These are phyloP conservation scores for Temnopleurus reevesii DNA, from an alignment of 53 echinoderm and acorn worm species.

Conservation along the genomic window DNA sequence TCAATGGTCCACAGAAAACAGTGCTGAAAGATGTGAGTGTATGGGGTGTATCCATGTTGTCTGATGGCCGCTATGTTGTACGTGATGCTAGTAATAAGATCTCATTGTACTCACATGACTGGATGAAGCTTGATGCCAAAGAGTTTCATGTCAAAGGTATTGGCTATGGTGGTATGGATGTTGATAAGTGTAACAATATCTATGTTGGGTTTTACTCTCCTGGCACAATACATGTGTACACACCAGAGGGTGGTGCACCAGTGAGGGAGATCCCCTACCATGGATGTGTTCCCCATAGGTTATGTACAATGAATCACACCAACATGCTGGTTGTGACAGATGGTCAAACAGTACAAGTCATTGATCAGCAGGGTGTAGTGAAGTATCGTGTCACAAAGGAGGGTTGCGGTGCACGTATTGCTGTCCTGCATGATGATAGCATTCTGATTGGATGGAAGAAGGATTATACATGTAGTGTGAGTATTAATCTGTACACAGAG, in stretches of 20 bases:
- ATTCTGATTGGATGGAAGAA: slow-evolving; percentile 6
- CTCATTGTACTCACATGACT: background rate
- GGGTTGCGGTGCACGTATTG: background rate
- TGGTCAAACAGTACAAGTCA: background rate
- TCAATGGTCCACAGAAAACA: background rate
- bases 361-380: background rate
- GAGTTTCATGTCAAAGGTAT: background rate
- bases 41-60: background rate
- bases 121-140: background rate
- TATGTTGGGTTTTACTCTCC: background rate
- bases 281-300: background rate
- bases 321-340: background rate
- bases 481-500: background rate
- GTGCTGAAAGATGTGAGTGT: background rate
- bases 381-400: background rate
- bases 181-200: background rate
- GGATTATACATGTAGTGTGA: background rate
- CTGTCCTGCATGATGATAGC: slow-evolving; percentile 14
- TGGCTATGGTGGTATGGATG: background rate
- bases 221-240: background rate
- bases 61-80: background rate
- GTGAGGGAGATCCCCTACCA: slow-evolving; percentile 9
- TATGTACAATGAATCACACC: slow-evolving; percentile 11
- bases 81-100: background rate
- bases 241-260: slow-evolving; percentile 20